Base-by-base conservation (phyloP, 2,797 vertebrate genomes). In the Falco peregrinus region DNA sequence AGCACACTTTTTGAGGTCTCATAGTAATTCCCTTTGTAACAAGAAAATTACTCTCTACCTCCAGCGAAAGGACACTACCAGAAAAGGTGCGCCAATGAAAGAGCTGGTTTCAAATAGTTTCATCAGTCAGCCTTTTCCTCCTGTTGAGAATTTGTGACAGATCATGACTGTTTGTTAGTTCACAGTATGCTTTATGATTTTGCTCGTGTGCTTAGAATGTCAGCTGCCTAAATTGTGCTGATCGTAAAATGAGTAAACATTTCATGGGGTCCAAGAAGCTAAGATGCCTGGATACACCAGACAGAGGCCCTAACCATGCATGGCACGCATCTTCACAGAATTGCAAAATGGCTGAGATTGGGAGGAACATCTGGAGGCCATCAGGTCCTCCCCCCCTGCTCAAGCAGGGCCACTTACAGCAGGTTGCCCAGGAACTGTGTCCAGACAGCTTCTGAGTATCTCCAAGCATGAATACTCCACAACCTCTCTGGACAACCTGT, bases 1-100 rank as follows among this genome's bases (percentile, higher is more conserved):
- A 93, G 71, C 68, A 93, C 86, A 80, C 35, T 68, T 94, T 92
- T 10, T 80, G 89, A 78, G 57, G 69, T 87, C 88, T 90, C 16
- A 1, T 3, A 61, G 92, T 53, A 85, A 93, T 86, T 93, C 90
- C 61, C 65, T 65, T 84, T 77, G 54, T 59, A 94, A 88, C 24
- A 86, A 61, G 92, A 89, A 94, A 89, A 95, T 78, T 47, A 71
- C 64, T 80, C 51, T 61, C 71, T 71, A 41, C 56, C 61, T 95
- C 86, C 71, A 51, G 71, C 4, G 2, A 75, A 29, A 51, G 54
- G 76, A 84, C 31, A 26, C 69, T 77, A 63, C 25, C 37, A 76
- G 56, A 94, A 64, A 18, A 56, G 17, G 48, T 47, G 26, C 33
- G 60, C 60, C 83, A 86, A 24, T 53, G 59, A 80, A 87, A 93